phyloP scores from a whole-genome alignment of 2,888 invertebrate species.

The Clepsis dumicolana region DNA sequence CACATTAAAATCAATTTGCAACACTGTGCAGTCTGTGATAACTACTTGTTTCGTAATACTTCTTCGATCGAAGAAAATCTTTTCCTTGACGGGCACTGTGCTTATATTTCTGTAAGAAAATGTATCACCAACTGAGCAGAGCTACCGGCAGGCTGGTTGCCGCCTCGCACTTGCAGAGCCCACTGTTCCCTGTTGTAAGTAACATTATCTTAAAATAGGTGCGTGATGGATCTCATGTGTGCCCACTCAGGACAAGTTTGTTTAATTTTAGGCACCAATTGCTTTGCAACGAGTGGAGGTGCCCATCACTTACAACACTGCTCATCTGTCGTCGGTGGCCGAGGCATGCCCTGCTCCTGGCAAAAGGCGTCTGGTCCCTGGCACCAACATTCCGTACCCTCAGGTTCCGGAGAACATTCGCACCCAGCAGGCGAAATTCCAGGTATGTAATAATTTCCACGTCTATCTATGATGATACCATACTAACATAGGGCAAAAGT shows the following conservation, averaged over 20 bases:
- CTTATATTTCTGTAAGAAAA: slow-evolving; percentile 55
- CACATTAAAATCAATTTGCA: slow-evolving; percentile 6
- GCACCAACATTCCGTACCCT: slow-evolving; percentile 75
- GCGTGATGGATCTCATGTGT: slow-evolving; percentile 31
- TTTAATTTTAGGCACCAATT: slow-evolving; percentile 68
- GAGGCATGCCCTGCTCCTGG: slow-evolving; percentile 69
- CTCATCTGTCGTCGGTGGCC: slow-evolving; percentile 74
- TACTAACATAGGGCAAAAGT: neutral
- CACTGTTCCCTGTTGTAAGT: slow-evolving; percentile 81
- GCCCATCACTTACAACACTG: slow-evolving; percentile 74
- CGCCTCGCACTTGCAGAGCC: slow-evolving; percentile 73
- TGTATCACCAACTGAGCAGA: slow-evolving; percentile 81
- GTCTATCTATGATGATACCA: neutral
- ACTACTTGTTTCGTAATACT: slow-evolving; percentile 69
- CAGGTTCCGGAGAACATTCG: slow-evolving; percentile 69
- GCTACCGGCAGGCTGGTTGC: slow-evolving; percentile 76
- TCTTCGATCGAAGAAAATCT: slow-evolving; percentile 42
- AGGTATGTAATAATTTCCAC: slow-evolving; percentile 67
- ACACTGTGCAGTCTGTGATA: slow-evolving; percentile 44
- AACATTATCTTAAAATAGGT: slow-evolving; percentile 34
- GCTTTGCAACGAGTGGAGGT: slow-evolving; percentile 79
- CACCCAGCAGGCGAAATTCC: slow-evolving; percentile 72
- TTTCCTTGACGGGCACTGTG: slow-evolving; percentile 26
- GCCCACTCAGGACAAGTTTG: slow-evolving; percentile 33
- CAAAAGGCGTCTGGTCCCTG: slow-evolving; percentile 69